Base-by-base conservation (phyloP, 2,113 vertebrate species). In the Archocentrus centrarchus region DNA sequence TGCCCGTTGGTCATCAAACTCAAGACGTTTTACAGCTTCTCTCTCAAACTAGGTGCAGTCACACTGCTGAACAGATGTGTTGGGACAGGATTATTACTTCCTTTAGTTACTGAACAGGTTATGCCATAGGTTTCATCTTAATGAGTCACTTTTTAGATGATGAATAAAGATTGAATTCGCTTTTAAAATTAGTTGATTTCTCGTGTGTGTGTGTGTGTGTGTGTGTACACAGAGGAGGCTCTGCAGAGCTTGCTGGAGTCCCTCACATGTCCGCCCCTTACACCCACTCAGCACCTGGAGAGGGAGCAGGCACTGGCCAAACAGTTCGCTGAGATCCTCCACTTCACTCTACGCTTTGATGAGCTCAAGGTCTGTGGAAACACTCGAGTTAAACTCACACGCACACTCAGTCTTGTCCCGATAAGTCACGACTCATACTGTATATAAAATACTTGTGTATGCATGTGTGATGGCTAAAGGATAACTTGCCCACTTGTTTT, bases 311-410 rank as follows among this genome's bases (percentile, higher is more conserved):
- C 98, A 5, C 93, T 99, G 75, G 98, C 98, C 0, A 99, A 99
- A 93, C 98, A 99, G 92, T 99, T 99, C 22, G 98, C 98, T 0
- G 98, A 99, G 94, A 99, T 99, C 90, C 95, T 99, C 20, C 98
- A 99, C 95, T 99, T 99, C 92, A 99, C 98, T 1, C 97, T 99
- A 37, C 97, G 98, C 82, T 99, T 99, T 8, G 98, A 99, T 87
- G 98, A 99, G 79, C 97, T 99, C 61, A 99, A 99, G 98, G 98
- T 99, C 81, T 10, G 82, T 10, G 50, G 9, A 50, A 75, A 39
- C 39, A 14, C 70, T 47, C 7, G 30, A 20, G 2, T 30, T 5
- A 0, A 1, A 59, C 24, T 24, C 60, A 47, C 10, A 11, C 35
- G 58, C 57, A 1, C 58, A 37, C 17, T 11, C 44, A 20, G 66